Percentiles rank a stretch among this genome's conserved stretches.
Conservation (phyloP, 2,113 vertebrate genomes). For the cattle (Bos taurus) region ARS-UCD2.0 NC_037328.1:34040501-34041000, state of each 20-base stretch:
- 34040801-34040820: not conserved
- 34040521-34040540: not conserved
- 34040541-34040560: not conserved
- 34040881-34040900: not conserved
- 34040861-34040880: not conserved
- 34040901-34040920: not conserved
- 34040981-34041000: not conserved
- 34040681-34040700: not conserved
- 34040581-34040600: not conserved
- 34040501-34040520: not conserved
- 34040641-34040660: not conserved
- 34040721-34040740: not conserved
- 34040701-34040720: not conserved
- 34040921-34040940: not conserved
- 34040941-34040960: not conserved
- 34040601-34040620: not conserved
- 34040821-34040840: not conserved
- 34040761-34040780: not conserved
- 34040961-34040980: not conserved
- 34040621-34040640: not conserved
- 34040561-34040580: not conserved
- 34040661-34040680: not conserved
- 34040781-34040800: not conserved
- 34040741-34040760: not conserved
- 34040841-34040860: not conserved